phyloP scores from a whole-genome alignment of 2,797 vertebrate genomes.

The Macropodus opercularis region DNA sequence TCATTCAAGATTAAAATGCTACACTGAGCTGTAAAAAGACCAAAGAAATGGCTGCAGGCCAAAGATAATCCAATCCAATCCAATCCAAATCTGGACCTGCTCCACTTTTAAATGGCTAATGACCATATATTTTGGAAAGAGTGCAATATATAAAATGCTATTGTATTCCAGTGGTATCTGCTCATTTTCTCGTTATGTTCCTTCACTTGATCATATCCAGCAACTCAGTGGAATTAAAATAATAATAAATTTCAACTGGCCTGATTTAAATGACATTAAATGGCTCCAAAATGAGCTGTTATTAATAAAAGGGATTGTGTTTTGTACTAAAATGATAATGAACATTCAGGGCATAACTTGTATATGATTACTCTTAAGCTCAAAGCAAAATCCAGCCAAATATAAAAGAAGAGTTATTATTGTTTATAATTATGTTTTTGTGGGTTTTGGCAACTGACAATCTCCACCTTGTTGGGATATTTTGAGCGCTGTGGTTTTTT shows the following conservation, averaged over 20 bases:
- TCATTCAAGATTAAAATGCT: slow-evolving; percentile 1
- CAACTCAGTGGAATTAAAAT: slow-evolving; percentile 11
- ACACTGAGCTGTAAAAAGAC: slow-evolving; percentile 22
- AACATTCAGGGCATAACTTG: slow-evolving; percentile 14
- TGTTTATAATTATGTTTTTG: too few relatives aligned
- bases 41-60: slow-evolving; percentile 59
- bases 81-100: slow-evolving; percentile 15
- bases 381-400: slow-evolving; percentile 51
- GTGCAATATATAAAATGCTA: slow-evolving; percentile 70
- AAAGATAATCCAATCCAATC: slow-evolving; percentile 32
- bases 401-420: too few relatives aligned
- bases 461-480: slow-evolving; percentile 43
- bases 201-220: background rate
- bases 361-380: slow-evolving; percentile 50
- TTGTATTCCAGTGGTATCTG: slow-evolving; percentile 19
- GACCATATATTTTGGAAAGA: slow-evolving; percentile 65
- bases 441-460: slow-evolving; percentile 22
- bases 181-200: too few relatives aligned
- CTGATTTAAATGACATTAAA: slow-evolving; percentile 27
- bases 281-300: slow-evolving; percentile 16
- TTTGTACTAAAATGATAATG: slow-evolving; percentile 11
- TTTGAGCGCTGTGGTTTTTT: slow-evolving; percentile 26
- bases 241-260: slow-evolving; percentile 22
- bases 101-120: slow-evolving; percentile 27
- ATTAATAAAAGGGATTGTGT: slow-evolving; percentile 39